Percentiles rank a stretch among this genome's conserved stretches.
These are phyloP conservation scores for Urechis unicinctus DNA, from an alignment of 2,888 invertebrate species.

Conservation along the genomic window DNA sequence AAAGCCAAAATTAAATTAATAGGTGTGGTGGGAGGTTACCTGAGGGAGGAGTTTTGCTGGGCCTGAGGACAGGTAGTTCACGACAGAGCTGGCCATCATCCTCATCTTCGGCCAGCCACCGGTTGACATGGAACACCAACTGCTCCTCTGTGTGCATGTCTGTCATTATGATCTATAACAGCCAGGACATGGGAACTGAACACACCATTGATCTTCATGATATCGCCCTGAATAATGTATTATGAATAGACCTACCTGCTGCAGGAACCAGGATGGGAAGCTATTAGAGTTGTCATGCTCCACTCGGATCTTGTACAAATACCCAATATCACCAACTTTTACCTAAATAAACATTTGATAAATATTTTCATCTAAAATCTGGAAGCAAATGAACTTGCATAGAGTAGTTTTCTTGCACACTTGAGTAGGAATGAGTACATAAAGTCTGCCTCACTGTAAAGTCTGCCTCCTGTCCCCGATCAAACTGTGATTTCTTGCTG, in stretches of 20 bases:
- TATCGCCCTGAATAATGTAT: not conserved
- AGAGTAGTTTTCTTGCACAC: too few relatives aligned
- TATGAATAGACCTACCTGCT: slow-evolving; percentile 31
- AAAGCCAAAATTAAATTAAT: too few relatives aligned
- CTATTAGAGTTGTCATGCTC: slow-evolving; percentile 28
- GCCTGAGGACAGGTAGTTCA: slow-evolving; percentile 29
- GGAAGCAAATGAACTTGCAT: too few relatives aligned
- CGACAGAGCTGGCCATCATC: slow-evolving; percentile 32
- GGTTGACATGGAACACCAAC: slow-evolving; percentile 30
- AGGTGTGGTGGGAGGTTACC: too few relatives aligned
- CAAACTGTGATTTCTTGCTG: slow-evolving; percentile 20
- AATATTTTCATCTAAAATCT: not conserved
- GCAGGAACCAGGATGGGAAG: slow-evolving; percentile 34
- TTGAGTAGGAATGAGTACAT: too few relatives aligned
- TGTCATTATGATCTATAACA: slow-evolving; percentile 25
- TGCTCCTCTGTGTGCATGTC: slow-evolving; percentile 31
- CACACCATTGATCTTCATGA: not conserved
- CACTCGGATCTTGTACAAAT: slow-evolving; percentile 34
- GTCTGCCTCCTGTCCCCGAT: slow-evolving; percentile 23
- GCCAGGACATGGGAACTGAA: not conserved
- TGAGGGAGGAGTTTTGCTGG: slow-evolving; percentile 21
- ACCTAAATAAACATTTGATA: slow-evolving; percentile 22
- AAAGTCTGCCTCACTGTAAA: slow-evolving; percentile 24
- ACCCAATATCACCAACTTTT: slow-evolving; percentile 33
- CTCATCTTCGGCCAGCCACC: slow-evolving; percentile 36